A percentile compares a stretch with the other conserved stretches of the same genome.
phyloP scores from a whole-genome alignment of 2,797 vertebrate genomes.

The Myotis myotis region DNA sequence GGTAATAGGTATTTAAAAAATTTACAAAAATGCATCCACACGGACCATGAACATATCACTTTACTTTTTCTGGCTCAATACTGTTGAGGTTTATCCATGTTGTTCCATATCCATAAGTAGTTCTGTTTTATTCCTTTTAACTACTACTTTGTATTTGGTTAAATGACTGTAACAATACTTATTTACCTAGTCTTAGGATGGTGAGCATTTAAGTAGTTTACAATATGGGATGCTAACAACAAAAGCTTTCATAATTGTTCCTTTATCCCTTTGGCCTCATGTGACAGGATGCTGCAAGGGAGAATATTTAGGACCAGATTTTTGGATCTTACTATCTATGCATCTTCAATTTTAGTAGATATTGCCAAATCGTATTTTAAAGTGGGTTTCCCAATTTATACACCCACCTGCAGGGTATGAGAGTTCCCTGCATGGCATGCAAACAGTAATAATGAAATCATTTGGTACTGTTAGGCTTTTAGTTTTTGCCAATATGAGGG shows the following conservation, averaged over 20 bases:
- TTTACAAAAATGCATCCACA: constrained; percentile 1
- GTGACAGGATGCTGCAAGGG: neutral
- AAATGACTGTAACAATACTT: neutral
- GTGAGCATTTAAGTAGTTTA: constrained; percentile 30
- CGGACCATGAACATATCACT: neutral
- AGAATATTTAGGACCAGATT: neutral
- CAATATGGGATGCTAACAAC: neutral
- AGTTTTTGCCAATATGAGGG: neutral
- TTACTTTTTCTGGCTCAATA: neutral
- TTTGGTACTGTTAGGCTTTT: neutral
- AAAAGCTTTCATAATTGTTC: neutral
- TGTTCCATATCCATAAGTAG: neutral
- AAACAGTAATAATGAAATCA: constrained; percentile 31
- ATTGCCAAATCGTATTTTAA: neutral
- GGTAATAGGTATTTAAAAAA: neutral
- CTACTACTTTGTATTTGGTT: neutral
- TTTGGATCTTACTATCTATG: neutral
- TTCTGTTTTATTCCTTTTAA: constrained; percentile 24
- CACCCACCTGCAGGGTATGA: neutral
- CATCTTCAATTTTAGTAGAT: neutral
- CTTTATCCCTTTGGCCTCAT: neutral
- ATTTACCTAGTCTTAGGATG: neutral
- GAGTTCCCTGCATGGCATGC: neutral
- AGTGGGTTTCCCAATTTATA: neutral
- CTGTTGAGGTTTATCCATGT: neutral